Evolutionary conservation across 2,113 vertebrate genomes (phyloP).

Genomic region (Glaucidium brasilianum): DNA sequence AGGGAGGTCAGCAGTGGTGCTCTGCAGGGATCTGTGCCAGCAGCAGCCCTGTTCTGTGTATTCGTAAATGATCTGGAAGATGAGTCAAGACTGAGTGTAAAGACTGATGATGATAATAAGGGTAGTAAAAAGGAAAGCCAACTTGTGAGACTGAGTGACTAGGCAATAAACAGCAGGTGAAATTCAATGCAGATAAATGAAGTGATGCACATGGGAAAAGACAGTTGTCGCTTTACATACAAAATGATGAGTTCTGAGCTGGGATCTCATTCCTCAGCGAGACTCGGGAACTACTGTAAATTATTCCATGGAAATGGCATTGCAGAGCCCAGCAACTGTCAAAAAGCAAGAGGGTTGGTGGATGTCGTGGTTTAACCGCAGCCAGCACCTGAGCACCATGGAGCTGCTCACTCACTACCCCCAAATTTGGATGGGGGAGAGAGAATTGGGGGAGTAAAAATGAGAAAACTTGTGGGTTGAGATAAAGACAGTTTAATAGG

Average conservation of each 20-base stretch:
- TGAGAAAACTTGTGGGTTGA: too few species aligned
- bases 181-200: not conserved
- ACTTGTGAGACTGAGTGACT: accelerated
- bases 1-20: not conserved
- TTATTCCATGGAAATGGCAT: not conserved
- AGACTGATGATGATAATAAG: not conserved
- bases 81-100: not conserved
- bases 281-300: not conserved
- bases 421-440: too few species aligned
- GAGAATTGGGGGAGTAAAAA: too few species aligned
- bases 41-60: not conserved
- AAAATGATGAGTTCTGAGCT: not conserved
- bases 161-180: not conserved
- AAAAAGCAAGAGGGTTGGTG: not conserved
- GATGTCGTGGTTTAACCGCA: not conserved
- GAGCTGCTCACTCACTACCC: too few species aligned
- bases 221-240: not conserved
- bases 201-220: not conserved
- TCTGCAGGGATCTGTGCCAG: not conserved
- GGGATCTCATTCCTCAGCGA: not conserved
- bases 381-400: too few species aligned
- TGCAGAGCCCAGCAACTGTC: not conserved
- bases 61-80: not conserved
- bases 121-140: not conserved
- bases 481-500: too few species aligned